Percentiles rank a stretch among this genome's conserved stretches.
Conservation (phyloP, 1,140 invertebrate genomes). For the Drosophila trapezifrons region DNA sequence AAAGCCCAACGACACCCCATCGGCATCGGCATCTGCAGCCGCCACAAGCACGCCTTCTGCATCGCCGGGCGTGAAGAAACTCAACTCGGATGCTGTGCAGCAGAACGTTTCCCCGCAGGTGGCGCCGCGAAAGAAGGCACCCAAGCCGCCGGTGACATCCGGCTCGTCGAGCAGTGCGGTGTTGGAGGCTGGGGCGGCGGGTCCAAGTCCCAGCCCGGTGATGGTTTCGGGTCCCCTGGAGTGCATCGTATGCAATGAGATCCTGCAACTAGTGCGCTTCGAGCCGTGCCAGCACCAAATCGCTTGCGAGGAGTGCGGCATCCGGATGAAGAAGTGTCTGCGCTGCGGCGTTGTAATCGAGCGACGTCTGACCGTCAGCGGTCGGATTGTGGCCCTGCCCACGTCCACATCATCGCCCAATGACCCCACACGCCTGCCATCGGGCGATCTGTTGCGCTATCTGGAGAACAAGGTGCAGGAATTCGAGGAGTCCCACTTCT, state of each 20-base stretch:
- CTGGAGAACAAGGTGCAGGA: constrained; percentile 94
- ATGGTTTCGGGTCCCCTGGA: constrained; percentile 85
- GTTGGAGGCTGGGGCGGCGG: constrained; percentile 48
- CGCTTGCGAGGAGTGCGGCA: constrained; percentile 90
- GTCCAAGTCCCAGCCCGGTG: constrained; percentile 29
- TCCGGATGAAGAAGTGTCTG: constrained; percentile 92
- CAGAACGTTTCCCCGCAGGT: constrained; percentile 64
- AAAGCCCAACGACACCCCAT: constrained; percentile 44
- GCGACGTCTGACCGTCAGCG: constrained; percentile 84
- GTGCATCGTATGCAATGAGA: constrained; percentile 91
- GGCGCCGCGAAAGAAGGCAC: constrained; percentile 80
- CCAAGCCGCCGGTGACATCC: constrained; percentile 60
- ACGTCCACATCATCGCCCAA: constrained; percentile 70
- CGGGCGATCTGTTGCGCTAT: constrained; percentile 88
- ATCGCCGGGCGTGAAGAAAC: constrained; percentile 69
- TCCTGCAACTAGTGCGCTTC: constrained; percentile 86
- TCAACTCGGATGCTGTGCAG: constrained; percentile 67
- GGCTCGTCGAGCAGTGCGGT: constrained; percentile 17
- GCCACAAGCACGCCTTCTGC: constrained; percentile 38
- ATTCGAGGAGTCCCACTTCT: constrained; percentile 93
- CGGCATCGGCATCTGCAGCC: constrained; percentile 35
- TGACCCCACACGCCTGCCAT: constrained; percentile 85
- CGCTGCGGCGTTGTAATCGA: constrained; percentile 88
- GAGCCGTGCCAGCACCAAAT: constrained; percentile 91
- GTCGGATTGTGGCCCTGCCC: constrained; percentile 46